These are phyloP conservation scores for Pteromalus puparum DNA, from an alignment of 1,140 invertebrate genomes.

Conservation along the genomic window DNA sequence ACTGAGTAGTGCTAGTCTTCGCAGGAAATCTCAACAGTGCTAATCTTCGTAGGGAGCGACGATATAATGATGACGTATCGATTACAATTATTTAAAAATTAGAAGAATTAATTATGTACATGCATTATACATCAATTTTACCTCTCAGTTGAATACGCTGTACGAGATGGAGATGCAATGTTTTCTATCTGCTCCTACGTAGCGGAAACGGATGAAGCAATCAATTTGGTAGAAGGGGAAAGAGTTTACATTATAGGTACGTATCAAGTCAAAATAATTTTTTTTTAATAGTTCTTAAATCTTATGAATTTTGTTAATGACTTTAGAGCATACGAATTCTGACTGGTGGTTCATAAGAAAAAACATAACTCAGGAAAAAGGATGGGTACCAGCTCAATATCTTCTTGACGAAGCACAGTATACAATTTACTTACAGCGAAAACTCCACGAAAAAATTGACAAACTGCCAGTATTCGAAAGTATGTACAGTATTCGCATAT, in stretches of 20 bases:
- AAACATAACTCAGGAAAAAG: constrained; percentile 91
- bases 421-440: constrained; percentile 88
- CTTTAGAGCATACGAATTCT: constrained; percentile 82
- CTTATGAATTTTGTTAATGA: neutral
- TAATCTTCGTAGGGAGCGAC: too few species aligned
- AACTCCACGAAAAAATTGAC: constrained; percentile 92
- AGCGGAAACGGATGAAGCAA: constrained; percentile 90
- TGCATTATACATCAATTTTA: constrained; percentile 11
- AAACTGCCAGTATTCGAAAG: constrained; percentile 94
- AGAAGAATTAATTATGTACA: neutral
- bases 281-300: neutral
- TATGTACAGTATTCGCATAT: constrained; percentile 74
- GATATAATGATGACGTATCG: too few species aligned
- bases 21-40: too few species aligned
- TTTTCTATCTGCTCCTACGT: constrained; percentile 90
- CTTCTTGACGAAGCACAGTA: constrained; percentile 89
- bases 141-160: constrained; percentile 67
- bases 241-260: constrained; percentile 88
- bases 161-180: constrained; percentile 85
- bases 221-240: constrained; percentile 93
- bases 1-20: too few species aligned
- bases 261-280: neutral
- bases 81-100: too few species aligned
- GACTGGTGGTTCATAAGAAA: constrained; percentile 97
- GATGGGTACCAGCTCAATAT: constrained; percentile 93